Evolutionary conservation across 2,888 invertebrate genomes (phyloP).

Genomic region (Athalia circularis): DNA sequence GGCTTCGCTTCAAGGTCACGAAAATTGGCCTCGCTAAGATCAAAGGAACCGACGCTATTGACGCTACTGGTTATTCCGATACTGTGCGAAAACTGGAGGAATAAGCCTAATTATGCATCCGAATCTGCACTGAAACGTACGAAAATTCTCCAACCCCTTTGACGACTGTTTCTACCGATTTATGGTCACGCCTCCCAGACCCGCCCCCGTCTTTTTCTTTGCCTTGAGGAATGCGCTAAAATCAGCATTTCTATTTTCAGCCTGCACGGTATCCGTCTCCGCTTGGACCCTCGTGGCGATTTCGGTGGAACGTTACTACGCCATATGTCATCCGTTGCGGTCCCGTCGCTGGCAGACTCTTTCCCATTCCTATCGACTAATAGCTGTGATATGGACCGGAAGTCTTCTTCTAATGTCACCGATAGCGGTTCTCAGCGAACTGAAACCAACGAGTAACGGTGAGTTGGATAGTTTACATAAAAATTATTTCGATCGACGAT

Average conservation of each 20-base stretch:
- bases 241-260: constrained; percentile 74
- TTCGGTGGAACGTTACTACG: constrained; percentile 86
- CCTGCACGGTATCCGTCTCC: constrained; percentile 84
- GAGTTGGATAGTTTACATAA: constrained; percentile 8
- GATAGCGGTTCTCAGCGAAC: constrained; percentile 78
- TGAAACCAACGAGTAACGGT: constrained; percentile 75
- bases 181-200: background rate
- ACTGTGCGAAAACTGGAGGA: no score
- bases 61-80: no score
- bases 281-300: constrained; percentile 88
- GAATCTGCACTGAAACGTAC: no score
- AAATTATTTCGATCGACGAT: background rate
- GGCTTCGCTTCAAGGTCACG: no score
- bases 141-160: no score
- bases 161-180: background rate
- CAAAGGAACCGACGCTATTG: no score
- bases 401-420: constrained; percentile 82
- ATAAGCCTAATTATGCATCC: no score
- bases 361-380: constrained; percentile 84
- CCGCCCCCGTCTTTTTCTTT: background rate
- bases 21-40: no score
- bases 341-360: constrained; percentile 86
- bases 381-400: constrained; percentile 80
- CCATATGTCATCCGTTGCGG: constrained; percentile 85
- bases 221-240: background rate